Base-by-base conservation (phyloP, 2,888 invertebrate genomes). In the Troides helena region DNA sequence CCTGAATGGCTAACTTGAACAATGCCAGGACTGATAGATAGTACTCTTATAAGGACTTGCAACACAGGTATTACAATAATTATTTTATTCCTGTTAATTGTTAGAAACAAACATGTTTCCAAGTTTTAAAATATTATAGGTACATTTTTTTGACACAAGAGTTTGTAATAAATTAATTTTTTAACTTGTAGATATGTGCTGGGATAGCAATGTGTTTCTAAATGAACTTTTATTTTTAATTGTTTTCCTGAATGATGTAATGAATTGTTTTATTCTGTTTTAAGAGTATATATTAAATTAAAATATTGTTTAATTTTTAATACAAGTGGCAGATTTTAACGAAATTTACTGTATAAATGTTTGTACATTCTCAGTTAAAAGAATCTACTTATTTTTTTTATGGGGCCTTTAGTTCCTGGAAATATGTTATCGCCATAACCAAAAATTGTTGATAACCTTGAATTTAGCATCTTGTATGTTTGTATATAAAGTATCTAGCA, bases 21-120 rank as follows among this genome's bases (percentile, higher is more conserved):
- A 53, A 62, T 30, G 70, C 70, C 70, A 64, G 70, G 66, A 70
- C 70, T 67, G 70, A 70, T 63, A 67, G 59, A 58, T 62, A 62
- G 56, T 67, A 58, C 23, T 58, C 23, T 58, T 58, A 23, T 23
- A 58, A 58, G 57, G 23, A 58, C 57, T 58, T 25, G 57, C 57
- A 23, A 58, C 23, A 58, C 58, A 66, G 58, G 62, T 69, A 62
- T 69, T 61, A 65, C 62, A 62, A 62, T 46, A 66, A 62, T 65
- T 18, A 58, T 66, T 69, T 69, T 57, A 65, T 18, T 57, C n/a
- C 18, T 53, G 53, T 53, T n/a, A n/a, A 53, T 53, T 21, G 18
- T 50, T 50, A 53, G 53, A 53, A 53, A 53, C n/a, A 53, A n/a
- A 53, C 4, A 18, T 53, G n/a, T 53, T 53, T n/a, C 53, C 53